phyloP scores from a whole-genome alignment of 2,888 invertebrate genomes.

The Pemphredon lugubris region DNA sequence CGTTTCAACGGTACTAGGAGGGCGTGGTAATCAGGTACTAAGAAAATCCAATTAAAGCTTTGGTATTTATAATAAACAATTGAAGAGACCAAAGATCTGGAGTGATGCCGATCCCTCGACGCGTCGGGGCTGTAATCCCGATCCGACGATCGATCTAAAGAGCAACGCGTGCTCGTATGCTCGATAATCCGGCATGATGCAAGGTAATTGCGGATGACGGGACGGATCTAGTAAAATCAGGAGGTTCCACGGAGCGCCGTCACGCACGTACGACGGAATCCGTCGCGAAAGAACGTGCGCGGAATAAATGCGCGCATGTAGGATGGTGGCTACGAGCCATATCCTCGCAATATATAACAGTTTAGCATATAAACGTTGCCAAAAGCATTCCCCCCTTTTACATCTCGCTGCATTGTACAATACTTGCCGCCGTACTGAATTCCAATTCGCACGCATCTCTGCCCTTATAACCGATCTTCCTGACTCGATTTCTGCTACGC shows the following conservation, averaged over 20 bases:
- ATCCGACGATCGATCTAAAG: too few relatives aligned
- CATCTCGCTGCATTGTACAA: neutral
- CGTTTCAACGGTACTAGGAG: too few relatives aligned
- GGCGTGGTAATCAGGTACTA: too few relatives aligned
- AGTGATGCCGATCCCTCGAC: too few relatives aligned
- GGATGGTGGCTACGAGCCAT: conserved; percentile 56
- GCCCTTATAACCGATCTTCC: neutral
- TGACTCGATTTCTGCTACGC: neutral
- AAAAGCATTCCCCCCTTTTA: conserved; percentile 23
- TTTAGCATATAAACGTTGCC: conserved; percentile 63
- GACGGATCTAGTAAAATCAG: conserved; percentile 3
- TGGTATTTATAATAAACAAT: too few relatives aligned
- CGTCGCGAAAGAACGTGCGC: conserved; percentile 18
- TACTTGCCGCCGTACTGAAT: neutral
- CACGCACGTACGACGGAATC: conserved; percentile 21
- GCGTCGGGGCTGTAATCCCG: too few relatives aligned
- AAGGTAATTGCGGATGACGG: neutral
- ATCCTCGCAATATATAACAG: conserved; percentile 56
- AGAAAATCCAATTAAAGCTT: too few relatives aligned
- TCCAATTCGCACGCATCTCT: neutral
- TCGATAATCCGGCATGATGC: too few relatives aligned
- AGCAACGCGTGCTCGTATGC: too few relatives aligned
- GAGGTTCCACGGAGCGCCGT: too few relatives aligned
- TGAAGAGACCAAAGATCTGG: too few relatives aligned
- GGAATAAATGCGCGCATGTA: conserved; percentile 28